Evolutionary conservation across 2,888 invertebrate genomes (phyloP), one percentile per base, ranked within the genome.

Genomic region (Apodemia hepburni): DNA sequence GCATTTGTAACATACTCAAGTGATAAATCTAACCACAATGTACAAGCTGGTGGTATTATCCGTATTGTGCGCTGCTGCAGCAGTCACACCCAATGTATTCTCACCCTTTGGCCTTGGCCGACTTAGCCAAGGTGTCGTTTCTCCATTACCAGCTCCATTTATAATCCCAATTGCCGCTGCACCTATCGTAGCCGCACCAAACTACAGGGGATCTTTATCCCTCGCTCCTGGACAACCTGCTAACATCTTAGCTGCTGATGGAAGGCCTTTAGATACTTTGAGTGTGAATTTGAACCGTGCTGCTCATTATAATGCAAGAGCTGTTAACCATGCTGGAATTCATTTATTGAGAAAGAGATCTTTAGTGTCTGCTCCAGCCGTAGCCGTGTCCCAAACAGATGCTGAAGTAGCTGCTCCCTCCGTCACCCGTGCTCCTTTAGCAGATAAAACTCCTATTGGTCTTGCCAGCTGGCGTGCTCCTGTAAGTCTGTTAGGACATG

Each of bases 21-120:
- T 75, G 74, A 75, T 86, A 87, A 85, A 85, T 87, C 87, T 90
- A 88, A 90, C 86, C 87, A 91, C 83, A 85, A 92, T 92, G 92
- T 87, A 84, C 77, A 91, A 87, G 84, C 81, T 92, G 92, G 92
- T 93, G 92, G 93, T 93, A 85, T 93, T 94, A 92, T 93, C 92
- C 77, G 92, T 92, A 78, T 84, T 94, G 69, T 76, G 94, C 74
- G 93, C 93, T 76, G 75, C 93, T 66, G 93, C 86, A 73, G 89
- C 88, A 60, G 93, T 94, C 71, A 84, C 78, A 59, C 87, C 88
- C 61, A 84, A 82, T 63, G 86, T 76, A 27, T 64, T 83, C 58
- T 71, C 70, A 8, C 71, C 70, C 3, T 62, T 70, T 59, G 73
- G 73, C 15, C 70, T 67, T 1, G 66, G 65, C 1, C 42, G 61